Base-by-base conservation (phyloP, 2,888 invertebrate genomes). In the Dasypogon diadema region DNA sequence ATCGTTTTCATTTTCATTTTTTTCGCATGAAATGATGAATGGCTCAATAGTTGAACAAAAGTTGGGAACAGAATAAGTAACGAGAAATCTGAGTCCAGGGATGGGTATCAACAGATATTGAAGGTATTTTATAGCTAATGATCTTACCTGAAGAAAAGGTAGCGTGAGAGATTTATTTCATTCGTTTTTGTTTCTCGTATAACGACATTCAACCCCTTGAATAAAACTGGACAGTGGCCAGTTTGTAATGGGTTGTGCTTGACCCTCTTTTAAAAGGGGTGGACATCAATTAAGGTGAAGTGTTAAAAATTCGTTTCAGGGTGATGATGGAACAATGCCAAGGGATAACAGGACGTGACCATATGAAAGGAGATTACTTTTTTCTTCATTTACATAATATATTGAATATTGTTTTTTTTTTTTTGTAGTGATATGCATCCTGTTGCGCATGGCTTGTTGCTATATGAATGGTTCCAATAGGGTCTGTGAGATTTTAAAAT, bases 251-350 rank as follows among this genome's bases (percentile, higher is more conserved):
- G 51, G 10, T 56, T 18, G 8, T 30, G 51, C 54, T 73, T 73
- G 73, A 73, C 73, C 73, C 42, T 42, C 26, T 42, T 42, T 42
- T 42, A 24, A 42, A 56, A 73, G 42, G 56, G 73, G 18, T 73
- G 73, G 56, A 73, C 73, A 73, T 55, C 73, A 73, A 73, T 73
- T 73, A 73, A 73, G 55, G 55, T 56, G 73, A 73, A 73, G 73
- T 73, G 55, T 73, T 73, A 73, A 73, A 73, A 73, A 73, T 73
- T 30, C 56, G 73, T 16, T 56, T 56, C 56, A 24, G 56, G n/a
- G 18, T 12, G 42, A 73, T 22, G 56, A 56, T 56, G 55, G 70
- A 70, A 70, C 70, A 70, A 70, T 70, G 37, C 70, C 48, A 37
- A 16, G 22, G 70, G 70, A 70, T 54, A 70, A 70, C 51, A 70